Evolutionary conservation across 2,113 vertebrate genomes (phyloP).

Genomic region (Steatornis caripensis): DNA sequence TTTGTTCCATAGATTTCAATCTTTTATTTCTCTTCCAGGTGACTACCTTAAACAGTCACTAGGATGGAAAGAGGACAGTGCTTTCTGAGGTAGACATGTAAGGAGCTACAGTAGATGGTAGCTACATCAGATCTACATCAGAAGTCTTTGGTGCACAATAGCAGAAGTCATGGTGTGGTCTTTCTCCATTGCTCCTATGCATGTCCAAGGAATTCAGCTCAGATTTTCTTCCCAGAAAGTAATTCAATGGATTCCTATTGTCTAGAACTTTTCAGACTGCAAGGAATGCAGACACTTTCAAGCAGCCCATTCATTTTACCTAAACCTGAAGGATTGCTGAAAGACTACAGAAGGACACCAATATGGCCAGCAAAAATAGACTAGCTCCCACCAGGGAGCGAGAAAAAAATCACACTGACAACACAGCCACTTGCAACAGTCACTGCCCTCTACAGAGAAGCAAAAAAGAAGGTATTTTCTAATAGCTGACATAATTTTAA

Average conservation of each 20-base stretch:
- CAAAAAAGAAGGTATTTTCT: not conserved
- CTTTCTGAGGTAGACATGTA: not conserved
- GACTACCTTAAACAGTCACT: not conserved
- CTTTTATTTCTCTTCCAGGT: not conserved
- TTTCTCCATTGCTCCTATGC: not conserved
- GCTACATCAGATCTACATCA: not conserved
- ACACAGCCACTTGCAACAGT: not conserved
- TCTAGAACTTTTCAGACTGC: not conserved
- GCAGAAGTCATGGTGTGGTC: not conserved
- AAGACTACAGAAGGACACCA: not conserved
- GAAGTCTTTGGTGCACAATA: not conserved
- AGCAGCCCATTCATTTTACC: not conserved
- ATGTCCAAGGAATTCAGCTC: not conserved
- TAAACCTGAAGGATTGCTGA: not conserved
- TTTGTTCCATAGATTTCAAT: not conserved
- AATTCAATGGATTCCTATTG: not conserved
- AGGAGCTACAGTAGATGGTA: not conserved
- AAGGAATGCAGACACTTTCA: not conserved
- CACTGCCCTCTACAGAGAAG: not conserved
- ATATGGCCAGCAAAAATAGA: not conserved
- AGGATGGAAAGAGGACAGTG: not conserved
- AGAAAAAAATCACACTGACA: not conserved
- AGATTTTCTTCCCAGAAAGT: not conserved
- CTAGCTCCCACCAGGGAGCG: not conserved
- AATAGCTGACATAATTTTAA: not conserved